phyloP scores from a whole-genome alignment of 2,888 invertebrate genomes.

The Diploptera punctata region DNA sequence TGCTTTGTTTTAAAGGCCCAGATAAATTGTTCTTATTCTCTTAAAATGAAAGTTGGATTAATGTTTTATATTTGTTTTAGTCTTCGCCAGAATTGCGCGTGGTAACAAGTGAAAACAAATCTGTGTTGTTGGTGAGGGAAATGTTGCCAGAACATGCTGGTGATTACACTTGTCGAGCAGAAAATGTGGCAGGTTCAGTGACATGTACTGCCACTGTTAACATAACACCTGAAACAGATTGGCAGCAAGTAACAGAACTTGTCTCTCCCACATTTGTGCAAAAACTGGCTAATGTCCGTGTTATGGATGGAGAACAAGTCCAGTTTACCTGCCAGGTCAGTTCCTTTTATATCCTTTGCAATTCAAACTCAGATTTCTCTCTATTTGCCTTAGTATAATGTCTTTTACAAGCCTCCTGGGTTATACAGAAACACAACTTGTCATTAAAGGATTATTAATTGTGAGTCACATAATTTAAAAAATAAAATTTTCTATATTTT shows the following conservation, averaged over 20 bases:
- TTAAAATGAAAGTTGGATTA: too few relatives aligned
- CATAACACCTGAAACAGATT: conserved; percentile 62
- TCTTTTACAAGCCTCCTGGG: too few relatives aligned
- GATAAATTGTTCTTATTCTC: neutral
- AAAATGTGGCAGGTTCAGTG: conserved; percentile 88
- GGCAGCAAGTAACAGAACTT: conserved; percentile 60
- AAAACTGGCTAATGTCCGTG: conserved; percentile 73
- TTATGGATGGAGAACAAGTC: conserved; percentile 92
- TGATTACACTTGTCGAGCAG: conserved; percentile 85
- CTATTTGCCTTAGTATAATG: neutral
- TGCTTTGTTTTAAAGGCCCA: too few relatives aligned
- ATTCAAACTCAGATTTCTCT: neutral
- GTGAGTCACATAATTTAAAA: too few relatives aligned
- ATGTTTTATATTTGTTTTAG: too few relatives aligned
- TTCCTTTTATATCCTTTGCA: too few relatives aligned
- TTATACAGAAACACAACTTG: too few relatives aligned
- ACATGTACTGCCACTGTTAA: conserved; percentile 81
- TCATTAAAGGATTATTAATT: too few relatives aligned
- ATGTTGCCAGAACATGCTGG: conserved; percentile 73
- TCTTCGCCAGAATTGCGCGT: conserved; percentile 74
- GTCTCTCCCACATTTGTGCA: conserved; percentile 79
- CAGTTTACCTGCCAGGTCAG: conserved; percentile 68
- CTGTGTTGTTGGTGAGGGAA: conserved; percentile 79
- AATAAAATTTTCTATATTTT: too few relatives aligned
- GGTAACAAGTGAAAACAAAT: conserved; percentile 76